phyloP scores from a whole-genome alignment of 2,888 invertebrate genomes.

The Brachypalpus laphriformis region DNA sequence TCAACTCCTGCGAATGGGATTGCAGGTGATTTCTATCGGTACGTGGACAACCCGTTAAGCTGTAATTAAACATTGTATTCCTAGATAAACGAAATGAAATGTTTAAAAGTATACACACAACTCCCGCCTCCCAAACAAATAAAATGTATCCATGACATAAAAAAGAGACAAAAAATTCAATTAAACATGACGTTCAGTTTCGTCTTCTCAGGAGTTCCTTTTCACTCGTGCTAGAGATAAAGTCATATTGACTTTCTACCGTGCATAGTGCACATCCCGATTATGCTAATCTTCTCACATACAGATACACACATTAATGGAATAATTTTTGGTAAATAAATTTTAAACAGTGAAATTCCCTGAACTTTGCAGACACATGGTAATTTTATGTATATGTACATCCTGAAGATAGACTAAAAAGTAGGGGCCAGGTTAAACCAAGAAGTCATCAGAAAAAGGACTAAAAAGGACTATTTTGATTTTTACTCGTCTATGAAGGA shows the following conservation, averaged over 20 bases:
- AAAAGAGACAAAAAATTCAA: constrained; percentile 46
- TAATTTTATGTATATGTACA: neutral
- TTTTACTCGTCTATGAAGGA: constrained; percentile 12
- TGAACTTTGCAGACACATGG: constrained; percentile 69
- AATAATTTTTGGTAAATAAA: constrained; percentile 66
- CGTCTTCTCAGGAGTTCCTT: constrained; percentile 4
- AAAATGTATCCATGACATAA: neutral
- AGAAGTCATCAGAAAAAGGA: constrained; percentile 27
- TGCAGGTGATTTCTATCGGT: constrained; percentile 93
- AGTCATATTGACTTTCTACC: constrained; percentile 47
- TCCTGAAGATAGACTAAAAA: constrained; percentile 10
- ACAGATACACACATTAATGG: constrained; percentile 24
- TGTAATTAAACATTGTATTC: constrained; percentile 82
- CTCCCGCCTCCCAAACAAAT: neutral
- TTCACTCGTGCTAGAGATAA: neutral
- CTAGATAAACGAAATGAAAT: constrained; percentile 47
- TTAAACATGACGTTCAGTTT: constrained; percentile 54
- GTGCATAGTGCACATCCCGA: constrained; percentile 54
- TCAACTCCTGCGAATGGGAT: constrained; percentile 94
- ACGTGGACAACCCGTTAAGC: constrained; percentile 92
- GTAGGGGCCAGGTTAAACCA: constrained; percentile 1
- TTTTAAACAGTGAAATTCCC: constrained; percentile 36
- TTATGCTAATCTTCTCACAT: constrained; percentile 60
- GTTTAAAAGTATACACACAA: constrained; percentile 18
- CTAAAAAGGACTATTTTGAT: constrained; percentile 35